Evolutionary conservation across 2,113 vertebrate species (phyloP).

Genomic region (Aleadryas rufinucha): DNA sequence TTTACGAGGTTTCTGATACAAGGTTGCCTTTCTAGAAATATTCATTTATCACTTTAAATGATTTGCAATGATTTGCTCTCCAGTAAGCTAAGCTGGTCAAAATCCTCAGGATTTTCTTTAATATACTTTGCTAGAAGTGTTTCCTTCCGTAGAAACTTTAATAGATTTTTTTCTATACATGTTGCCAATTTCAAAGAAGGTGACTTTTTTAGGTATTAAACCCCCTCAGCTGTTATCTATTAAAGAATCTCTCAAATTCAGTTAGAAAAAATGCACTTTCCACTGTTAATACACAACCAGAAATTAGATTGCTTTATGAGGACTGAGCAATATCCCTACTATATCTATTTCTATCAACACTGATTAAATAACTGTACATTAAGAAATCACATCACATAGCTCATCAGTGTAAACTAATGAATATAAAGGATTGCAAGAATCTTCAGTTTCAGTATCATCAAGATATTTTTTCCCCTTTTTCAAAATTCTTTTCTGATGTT

Average conservation of each 20-base stretch:
- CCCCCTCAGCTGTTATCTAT: rapidly evolving
- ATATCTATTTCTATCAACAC: neutral
- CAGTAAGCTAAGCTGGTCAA: neutral
- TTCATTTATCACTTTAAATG: neutral
- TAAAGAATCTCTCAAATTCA: neutral
- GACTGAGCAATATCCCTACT: neutral
- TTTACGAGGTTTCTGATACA: neutral
- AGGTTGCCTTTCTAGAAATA: neutral
- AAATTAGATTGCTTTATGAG: neutral
- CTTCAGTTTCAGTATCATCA: neutral
- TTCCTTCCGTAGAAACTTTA: neutral
- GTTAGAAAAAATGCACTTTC: neutral
- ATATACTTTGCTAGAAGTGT: neutral
- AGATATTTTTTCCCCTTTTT: neutral
- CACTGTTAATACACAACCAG: neutral
- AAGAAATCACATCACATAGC: neutral
- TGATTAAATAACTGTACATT: neutral
- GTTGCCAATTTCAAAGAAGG: neutral
- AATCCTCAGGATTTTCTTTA: neutral
- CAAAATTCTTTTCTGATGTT: neutral
- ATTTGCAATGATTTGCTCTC: neutral
- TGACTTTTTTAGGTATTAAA: neutral
- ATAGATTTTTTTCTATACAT: neutral
- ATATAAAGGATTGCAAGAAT: neutral
- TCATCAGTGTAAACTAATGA: neutral